A percentile compares a stretch with the other conserved stretches of the same genome.
Conservation (phyloP, 1,140 invertebrate species). For the Bombyx mori region ASM3026992v2 NC_085112.1:9320001-9320500, state of each 20-base stretch:
- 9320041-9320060: constrained; percentile 49
- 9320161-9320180: constrained; percentile 50
- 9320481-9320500: constrained; percentile 1
- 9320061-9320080: too few relatives aligned
- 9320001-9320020: constrained; percentile 21
- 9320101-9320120: neutral
- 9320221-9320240: constrained; percentile 71
- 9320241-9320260: constrained; percentile 63
- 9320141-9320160: constrained; percentile 60
- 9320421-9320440: constrained; percentile 21
- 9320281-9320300: constrained; percentile 6
- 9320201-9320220: constrained; percentile 57
- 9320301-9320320: constrained; percentile 37
- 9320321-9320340: constrained; percentile 24
- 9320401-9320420: constrained; percentile 19
- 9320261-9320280: constrained; percentile 20
- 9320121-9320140: constrained; percentile 58
- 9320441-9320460: too few relatives aligned
- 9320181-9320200: constrained; percentile 60
- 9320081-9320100: too few relatives aligned
- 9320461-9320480: too few relatives aligned
- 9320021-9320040: too few relatives aligned
- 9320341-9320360: constrained; percentile 16
- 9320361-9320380: constrained; percentile 34
- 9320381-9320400: constrained; percentile 54